Evolutionary conservation across 2,113 vertebrate species (phyloP).

Genomic region (Ivindomyrus marchei): DNA sequence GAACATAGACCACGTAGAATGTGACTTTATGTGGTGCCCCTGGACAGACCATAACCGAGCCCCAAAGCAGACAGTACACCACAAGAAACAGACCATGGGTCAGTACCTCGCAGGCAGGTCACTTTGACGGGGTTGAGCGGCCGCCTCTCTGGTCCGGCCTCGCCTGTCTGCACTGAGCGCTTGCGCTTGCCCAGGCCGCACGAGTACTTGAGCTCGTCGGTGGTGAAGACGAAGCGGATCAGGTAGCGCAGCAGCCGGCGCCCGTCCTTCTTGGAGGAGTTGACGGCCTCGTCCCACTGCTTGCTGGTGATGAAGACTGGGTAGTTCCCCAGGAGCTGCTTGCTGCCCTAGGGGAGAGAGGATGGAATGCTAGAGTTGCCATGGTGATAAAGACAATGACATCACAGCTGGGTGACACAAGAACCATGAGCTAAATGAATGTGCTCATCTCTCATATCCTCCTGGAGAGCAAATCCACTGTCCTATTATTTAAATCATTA

Average conservation of each 20-base stretch:
- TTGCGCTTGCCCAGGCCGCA: constrained; percentile 98
- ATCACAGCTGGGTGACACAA: not conserved
- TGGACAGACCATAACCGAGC: not conserved
- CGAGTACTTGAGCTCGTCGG: constrained; percentile 98
- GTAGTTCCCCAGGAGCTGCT: constrained; percentile 96
- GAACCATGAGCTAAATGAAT: not conserved
- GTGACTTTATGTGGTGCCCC: not conserved
- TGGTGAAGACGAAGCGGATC: constrained; percentile 97
- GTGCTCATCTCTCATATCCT: not conserved
- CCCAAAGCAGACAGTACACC: not conserved
- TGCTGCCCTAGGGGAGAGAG: constrained; percentile 77
- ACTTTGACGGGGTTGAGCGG: constrained; percentile 98
- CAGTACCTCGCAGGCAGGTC: constrained; percentile 97
- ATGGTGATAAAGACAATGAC: not conserved
- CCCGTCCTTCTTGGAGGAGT: constrained; percentile 97
- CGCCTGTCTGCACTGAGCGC: constrained; percentile 93
- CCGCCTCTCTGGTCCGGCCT: constrained; percentile 89
- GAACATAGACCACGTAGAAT: not conserved
- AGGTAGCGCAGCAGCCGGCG: constrained; percentile 92
- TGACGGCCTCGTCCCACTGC: constrained; percentile 98
- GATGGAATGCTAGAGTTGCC: not conserved
- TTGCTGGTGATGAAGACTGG: constrained; percentile 98
- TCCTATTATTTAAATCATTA: not conserved
- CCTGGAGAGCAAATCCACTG: not conserved
- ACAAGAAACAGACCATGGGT: not conserved